phyloP scores from a whole-genome alignment of 64 coral and sea anemone genomes.

The Montipora capricornis region DNA sequence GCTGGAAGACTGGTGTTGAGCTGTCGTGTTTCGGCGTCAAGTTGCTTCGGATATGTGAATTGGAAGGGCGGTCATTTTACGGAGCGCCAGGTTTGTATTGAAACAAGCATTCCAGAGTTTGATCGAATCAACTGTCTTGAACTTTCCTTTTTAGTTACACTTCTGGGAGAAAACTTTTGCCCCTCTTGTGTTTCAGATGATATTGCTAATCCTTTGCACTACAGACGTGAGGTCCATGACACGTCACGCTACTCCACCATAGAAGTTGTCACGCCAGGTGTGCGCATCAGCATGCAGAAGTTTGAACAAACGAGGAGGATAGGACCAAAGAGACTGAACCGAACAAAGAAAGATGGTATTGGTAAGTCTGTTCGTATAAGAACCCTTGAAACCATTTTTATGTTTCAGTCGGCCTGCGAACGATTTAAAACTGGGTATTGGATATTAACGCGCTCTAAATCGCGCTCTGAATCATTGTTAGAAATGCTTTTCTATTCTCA shows the following conservation, averaged over 20 bases:
- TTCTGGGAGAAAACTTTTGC: neutral
- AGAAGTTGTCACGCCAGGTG: conserved; percentile 88
- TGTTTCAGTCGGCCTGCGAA: too few species aligned
- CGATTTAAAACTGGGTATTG: too few species aligned
- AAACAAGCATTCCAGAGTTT: too few species aligned
- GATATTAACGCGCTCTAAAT: too few species aligned
- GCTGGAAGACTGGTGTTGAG: conserved; percentile 98
- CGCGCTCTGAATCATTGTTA: too few species aligned
- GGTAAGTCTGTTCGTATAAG: neutral
- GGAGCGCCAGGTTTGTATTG: conserved; percentile 79
- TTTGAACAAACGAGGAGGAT: conserved; percentile 77
- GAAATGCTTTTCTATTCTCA: too few species aligned
- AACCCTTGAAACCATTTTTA: too few species aligned
- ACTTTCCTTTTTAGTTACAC: too few species aligned
- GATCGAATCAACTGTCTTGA: too few species aligned
- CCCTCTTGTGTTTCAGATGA: conserved; percentile 55
- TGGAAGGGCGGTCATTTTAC: conserved; percentile 90
- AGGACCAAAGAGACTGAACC: conserved; percentile 4
- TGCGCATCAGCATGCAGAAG: conserved; percentile 93
- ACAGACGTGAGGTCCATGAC: conserved; percentile 73
- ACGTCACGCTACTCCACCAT: conserved; percentile 77
- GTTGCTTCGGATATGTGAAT: conserved; percentile 92
- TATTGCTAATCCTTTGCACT: conserved; percentile 68
- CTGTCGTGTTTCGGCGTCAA: conserved; percentile 97
- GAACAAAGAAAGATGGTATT: conserved; percentile 1